These are phyloP conservation scores for Drosophila affinis DNA, from an alignment of 2,888 invertebrate genomes.

Conservation along the genomic window DNA sequence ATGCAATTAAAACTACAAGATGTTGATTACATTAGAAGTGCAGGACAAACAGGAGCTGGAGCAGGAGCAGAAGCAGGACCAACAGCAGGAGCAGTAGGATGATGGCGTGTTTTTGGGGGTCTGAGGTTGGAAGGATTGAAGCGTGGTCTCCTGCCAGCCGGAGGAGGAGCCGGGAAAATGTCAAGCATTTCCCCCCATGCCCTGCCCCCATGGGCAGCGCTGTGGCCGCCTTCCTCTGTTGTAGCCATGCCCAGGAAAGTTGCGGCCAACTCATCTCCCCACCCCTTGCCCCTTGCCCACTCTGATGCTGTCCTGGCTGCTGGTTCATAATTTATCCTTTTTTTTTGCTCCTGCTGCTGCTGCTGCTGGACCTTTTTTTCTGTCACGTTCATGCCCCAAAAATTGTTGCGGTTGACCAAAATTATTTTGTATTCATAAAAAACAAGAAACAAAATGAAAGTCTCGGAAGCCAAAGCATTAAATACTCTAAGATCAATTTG, in stretches of 20 bases:
- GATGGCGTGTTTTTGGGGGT: too few species aligned
- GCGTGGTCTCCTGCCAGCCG: slow-evolving; percentile 12
- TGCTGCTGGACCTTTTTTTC: slow-evolving; percentile 27
- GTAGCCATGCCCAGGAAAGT: slow-evolving; percentile 44
- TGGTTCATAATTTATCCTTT: slow-evolving; percentile 58
- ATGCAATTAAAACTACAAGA: slow-evolving; percentile 79
- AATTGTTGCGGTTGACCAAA: slow-evolving; percentile 77
- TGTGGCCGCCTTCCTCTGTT: slow-evolving; percentile 3
- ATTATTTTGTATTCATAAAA: slow-evolving; percentile 54
- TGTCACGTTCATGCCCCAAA: slow-evolving; percentile 54
- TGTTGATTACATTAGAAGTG: slow-evolving; percentile 77
- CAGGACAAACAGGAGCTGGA: slow-evolving; percentile 51
- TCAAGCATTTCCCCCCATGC: slow-evolving; percentile 32
- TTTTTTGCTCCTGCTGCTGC: slow-evolving; percentile 22
- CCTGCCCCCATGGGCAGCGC: not conserved
- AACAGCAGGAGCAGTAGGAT: not conserved
- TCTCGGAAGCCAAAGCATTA: not conserved
- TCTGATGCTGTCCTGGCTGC: slow-evolving; percentile 22
- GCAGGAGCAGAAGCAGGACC: slow-evolving; percentile 12
- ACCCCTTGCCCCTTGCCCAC: not conserved
- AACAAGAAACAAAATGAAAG: slow-evolving; percentile 1
- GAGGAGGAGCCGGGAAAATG: slow-evolving; percentile 23
- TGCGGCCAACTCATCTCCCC: slow-evolving; percentile 7
- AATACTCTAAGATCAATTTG: not conserved
- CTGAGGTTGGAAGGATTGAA: slow-evolving; percentile 1